Base-by-base conservation (phyloP, 2,888 invertebrate species). In the Gisinianus flammeolus region DNA sequence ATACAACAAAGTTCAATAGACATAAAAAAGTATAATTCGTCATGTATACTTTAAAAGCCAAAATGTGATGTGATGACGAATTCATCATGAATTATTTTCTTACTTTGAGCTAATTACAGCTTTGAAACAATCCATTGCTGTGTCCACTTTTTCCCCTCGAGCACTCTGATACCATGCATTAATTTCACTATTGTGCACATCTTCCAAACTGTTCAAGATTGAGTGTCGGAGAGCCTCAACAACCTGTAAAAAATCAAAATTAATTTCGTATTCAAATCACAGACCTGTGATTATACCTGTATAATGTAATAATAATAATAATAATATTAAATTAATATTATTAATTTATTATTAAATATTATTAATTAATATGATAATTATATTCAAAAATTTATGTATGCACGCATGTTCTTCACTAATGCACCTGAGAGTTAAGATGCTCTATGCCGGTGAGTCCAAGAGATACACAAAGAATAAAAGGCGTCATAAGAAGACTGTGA, bases 381-480 rank as follows among this genome's bases (percentile, higher is more conserved):
- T 35, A 35, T 5, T 35, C 5, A 8, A 35, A 35, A 35, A 35
- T 8, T 35, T 35, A 35, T n/a, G n/a, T n/a, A 35, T 35, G 12
- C 35, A 35, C 35, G 12, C 35, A 35, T 35, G 35, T 35, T 35
- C 5, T 35, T 12, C 35, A 35, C 35, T 35, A 35, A 35, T 35
- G 12, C 35, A 84, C 84, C 76, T 64, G 31, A n/a, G 66, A 58
- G n/a, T 75, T 80, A 19, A 81, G 64, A 33, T 82, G 80, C 0
- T 79, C 80, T 31, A 79, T 77, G 4, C 78, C 75, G 0, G 82
- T 80, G 28, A 84, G 71, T 16, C 83, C 81, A 5, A 84, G 28
- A 0, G 81, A 73, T 12, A 82, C 58, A 4, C 81, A 80, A 0
- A 84, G 74, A 31, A 81, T 80, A 52, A 83, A 84, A 10, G 83